Conservation (phyloP, 2,113 vertebrate genomes). For the Cinclus cinclus region DNA sequence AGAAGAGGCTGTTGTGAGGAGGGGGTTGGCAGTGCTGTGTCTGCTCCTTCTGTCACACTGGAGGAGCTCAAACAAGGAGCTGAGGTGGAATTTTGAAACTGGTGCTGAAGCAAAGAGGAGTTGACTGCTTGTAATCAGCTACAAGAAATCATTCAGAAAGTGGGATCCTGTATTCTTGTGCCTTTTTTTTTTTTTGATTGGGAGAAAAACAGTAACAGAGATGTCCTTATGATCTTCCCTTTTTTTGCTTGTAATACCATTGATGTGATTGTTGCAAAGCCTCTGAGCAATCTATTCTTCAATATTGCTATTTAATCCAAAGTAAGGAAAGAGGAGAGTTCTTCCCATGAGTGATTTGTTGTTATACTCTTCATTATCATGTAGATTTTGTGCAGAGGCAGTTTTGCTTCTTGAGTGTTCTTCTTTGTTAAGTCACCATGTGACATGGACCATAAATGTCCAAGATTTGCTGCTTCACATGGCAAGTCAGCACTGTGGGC, state of each 20-base stretch:
- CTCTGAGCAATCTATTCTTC: background rate
- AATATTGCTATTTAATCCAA: background rate
- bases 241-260: background rate
- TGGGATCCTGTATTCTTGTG: background rate
- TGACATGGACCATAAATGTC: background rate
- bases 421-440: background rate
- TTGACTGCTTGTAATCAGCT: background rate
- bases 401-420: background rate
- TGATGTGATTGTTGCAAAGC: background rate
- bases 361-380: background rate
- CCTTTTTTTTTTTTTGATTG: background rate
- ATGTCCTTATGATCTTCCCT: background rate
- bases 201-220: background rate
- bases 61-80: background rate
- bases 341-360: background rate
- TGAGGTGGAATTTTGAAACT: background rate
- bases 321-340: background rate
- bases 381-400: background rate
- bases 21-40: background rate
- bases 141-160: background rate
- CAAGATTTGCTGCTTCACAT: background rate
- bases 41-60: background rate
- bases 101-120: background rate
- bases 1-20: background rate
- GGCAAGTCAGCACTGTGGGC: background rate